Evolutionary conservation across 2,888 invertebrate genomes (phyloP), one percentile per base, ranked within the genome.

Genomic region (Plutella xylostella): DNA sequence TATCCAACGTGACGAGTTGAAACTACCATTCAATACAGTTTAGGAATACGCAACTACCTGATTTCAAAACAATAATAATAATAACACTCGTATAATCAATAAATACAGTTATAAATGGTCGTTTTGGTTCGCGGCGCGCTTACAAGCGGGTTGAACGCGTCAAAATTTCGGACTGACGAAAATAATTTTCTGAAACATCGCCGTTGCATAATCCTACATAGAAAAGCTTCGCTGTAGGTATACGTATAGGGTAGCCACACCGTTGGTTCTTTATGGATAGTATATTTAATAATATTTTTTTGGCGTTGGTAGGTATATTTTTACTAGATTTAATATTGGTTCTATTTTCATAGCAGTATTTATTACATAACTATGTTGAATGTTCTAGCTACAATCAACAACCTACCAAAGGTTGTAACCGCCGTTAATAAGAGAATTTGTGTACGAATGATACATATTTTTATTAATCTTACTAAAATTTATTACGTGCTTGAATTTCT

Each of bases 191-290:
- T 67, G 68, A 70, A 71, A 70, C 66, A 30, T 20, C 45, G 61
- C 56, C 64, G 65, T 83, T 83, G 78, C 80, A 73, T 79, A 83
- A 83, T 71, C 66, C n/a, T n/a, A n/a, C 72, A 70, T 58, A 69
- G 75, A 74, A 77, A 79, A 80, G 82, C 82, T 80, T 67, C 60
- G 65, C 54, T 56, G 55, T 42, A n/a, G n/a, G n/a, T n/a, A n/a
- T 15, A 21, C 53, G 52, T 48, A 56, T 60, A 53, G 46, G 51
- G 61, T 56, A 60, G 46, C 69, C 44, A 65, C 46, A 19, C 12
- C 17, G 17, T 9, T 35, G n/a, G n/a, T n/a, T n/a, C n/a, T n/a
- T n/a, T n/a, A n/a, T n/a, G n/a, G n/a, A n/a, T n/a, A n/a, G n/a
- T n/a, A n/a, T n/a, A n/a, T n/a, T n/a, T n/a, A n/a, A n/a, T n/a